Conservation (phyloP, 2,888 invertebrate species). For the Lutraria lutraria region DNA sequence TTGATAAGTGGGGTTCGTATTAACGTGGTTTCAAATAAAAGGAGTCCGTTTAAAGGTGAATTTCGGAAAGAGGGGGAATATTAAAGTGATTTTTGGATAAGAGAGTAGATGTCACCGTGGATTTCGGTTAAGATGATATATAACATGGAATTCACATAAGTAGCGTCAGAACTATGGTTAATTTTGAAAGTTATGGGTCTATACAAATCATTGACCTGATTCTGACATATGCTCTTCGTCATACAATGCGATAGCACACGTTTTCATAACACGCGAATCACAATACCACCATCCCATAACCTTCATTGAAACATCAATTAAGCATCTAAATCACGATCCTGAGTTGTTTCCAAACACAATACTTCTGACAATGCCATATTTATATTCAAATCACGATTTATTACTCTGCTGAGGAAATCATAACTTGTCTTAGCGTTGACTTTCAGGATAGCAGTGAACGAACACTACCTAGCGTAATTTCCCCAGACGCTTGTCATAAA, state of each 20-base stretch:
- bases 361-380: conserved; percentile 5
- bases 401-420: not conserved
- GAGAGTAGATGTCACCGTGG: no score
- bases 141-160: no score
- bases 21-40: no score
- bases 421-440: conserved; percentile 2
- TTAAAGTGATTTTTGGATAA: no score
- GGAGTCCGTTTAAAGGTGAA: no score
- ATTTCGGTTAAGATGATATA: no score
- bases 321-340: not conserved
- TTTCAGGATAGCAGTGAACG: not conserved
- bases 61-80: no score
- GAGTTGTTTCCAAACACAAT: not conserved
- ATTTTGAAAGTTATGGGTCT: no score
- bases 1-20: no score
- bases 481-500: not conserved
- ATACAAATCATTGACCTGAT: not conserved
- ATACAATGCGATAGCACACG: not conserved
- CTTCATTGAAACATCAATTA: not conserved
- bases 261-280: not conserved
- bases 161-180: no score
- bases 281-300: not conserved
- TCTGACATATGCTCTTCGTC: not conserved
- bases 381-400: conserved; percentile 20
- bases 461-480: not conserved